A percentile compares a stretch with the other conserved stretches of the same genome.
Conservation (phyloP, 2,797 vertebrate genomes). For the Lindbergichthys nudifrons region DNA sequence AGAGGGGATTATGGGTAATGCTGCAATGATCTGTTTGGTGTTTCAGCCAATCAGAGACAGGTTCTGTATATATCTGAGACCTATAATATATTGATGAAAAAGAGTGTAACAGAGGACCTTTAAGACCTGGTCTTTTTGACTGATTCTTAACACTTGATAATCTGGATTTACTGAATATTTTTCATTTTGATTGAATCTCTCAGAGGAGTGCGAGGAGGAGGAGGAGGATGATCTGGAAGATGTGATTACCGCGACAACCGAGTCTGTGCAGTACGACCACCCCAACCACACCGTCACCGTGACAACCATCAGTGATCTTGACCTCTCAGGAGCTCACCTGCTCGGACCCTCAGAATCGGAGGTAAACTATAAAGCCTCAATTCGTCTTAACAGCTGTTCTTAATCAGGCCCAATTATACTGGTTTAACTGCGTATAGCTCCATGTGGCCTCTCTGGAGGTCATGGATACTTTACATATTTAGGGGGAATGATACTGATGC, state of each 20-base stretch:
- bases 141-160: neutral
- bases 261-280: constrained; percentile 91
- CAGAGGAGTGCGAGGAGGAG: constrained; percentile 89
- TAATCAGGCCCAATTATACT: neutral
- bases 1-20: no score
- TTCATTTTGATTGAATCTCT: neutral
- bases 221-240: constrained; percentile 91
- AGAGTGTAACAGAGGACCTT: no score
- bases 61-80: no score
- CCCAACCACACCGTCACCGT: constrained; percentile 97
- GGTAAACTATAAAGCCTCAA: constrained; percentile 61
- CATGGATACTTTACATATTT: neutral
- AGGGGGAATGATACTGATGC: neutral
- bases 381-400: neutral
- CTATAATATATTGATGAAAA: no score
- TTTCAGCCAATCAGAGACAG: no score
- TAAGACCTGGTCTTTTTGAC: neutral
- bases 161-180: neutral
- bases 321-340: constrained; percentile 86
- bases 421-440: neutral
- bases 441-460: neutral
- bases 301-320: constrained; percentile 94
- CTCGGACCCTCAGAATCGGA: constrained; percentile 73
- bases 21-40: no score
- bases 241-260: constrained; percentile 84